phyloP scores from a whole-genome alignment of 2,113 vertebrate species.

The Rhynchomys soricoides region DNA sequence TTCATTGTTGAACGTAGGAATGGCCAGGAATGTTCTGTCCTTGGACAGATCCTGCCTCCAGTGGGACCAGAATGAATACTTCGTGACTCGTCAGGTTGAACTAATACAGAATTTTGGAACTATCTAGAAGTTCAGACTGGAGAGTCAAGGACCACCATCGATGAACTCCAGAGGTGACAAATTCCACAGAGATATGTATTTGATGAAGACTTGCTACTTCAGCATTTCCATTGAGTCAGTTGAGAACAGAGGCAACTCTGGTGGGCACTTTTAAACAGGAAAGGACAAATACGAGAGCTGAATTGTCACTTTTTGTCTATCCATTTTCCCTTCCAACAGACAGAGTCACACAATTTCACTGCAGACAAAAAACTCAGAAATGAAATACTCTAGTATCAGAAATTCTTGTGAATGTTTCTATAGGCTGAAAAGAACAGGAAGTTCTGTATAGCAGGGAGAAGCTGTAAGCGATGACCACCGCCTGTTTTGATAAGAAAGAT shows the following conservation, averaged over 20 bases:
- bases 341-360: background rate
- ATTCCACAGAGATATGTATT: conserved; percentile 22
- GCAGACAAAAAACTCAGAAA: conserved; percentile 44
- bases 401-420: conserved; percentile 7
- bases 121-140: background rate
- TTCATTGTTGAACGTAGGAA: background rate
- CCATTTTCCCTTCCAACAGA: background rate
- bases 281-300: background rate
- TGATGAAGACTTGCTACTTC: background rate
- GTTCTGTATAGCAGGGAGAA: background rate
- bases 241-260: background rate
- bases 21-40: background rate
- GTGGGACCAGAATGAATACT: background rate
- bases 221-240: background rate
- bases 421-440: background rate
- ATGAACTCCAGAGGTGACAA: conserved; percentile 42
- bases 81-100: background rate
- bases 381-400: background rate
- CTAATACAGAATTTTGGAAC: conserved; percentile 41
- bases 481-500: conserved; percentile 21
- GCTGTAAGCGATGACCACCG: background rate
- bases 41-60: background rate
- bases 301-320: conserved; percentile 4
- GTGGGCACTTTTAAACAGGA: background rate
- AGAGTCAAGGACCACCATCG: background rate